phyloP scores from a whole-genome alignment of 1,140 invertebrate species.

The Halyomorpha halys region DNA sequence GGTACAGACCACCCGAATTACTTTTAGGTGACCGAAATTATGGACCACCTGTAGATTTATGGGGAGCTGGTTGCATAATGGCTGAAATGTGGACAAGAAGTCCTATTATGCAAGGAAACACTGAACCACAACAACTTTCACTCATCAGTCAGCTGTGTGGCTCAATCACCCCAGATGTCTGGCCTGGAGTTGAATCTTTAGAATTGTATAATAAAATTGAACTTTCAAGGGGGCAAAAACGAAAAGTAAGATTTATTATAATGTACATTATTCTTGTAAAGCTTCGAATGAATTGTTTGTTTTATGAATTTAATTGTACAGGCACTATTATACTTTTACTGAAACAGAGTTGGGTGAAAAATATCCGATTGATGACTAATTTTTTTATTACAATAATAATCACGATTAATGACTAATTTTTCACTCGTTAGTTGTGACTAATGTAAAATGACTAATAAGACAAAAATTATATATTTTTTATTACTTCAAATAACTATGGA shows the following conservation, averaged over 20 bases:
- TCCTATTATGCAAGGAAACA: conserved; percentile 73
- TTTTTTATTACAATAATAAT: too few relatives aligned
- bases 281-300: too few relatives aligned
- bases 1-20: conserved; percentile 90
- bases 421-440: too few relatives aligned
- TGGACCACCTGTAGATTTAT: conserved; percentile 92
- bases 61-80: conserved; percentile 99
- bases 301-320: too few relatives aligned
- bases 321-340: too few relatives aligned
- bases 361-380: too few relatives aligned
- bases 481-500: too few relatives aligned
- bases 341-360: too few relatives aligned
- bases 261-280: neutral
- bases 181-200: conserved; percentile 89
- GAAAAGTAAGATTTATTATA: conserved; percentile 50
- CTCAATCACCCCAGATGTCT: conserved; percentile 84
- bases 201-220: conserved; percentile 89
- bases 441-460: too few relatives aligned
- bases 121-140: conserved; percentile 91
- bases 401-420: too few relatives aligned
- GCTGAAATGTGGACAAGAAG: conserved; percentile 96
- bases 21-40: conserved; percentile 89
- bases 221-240: conserved; percentile 78
- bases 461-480: too few relatives aligned
- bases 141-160: conserved; percentile 95